These are phyloP conservation scores for Ophonus ardosiacus DNA, from an alignment of 2,888 invertebrate genomes.

Conservation along the genomic window DNA sequence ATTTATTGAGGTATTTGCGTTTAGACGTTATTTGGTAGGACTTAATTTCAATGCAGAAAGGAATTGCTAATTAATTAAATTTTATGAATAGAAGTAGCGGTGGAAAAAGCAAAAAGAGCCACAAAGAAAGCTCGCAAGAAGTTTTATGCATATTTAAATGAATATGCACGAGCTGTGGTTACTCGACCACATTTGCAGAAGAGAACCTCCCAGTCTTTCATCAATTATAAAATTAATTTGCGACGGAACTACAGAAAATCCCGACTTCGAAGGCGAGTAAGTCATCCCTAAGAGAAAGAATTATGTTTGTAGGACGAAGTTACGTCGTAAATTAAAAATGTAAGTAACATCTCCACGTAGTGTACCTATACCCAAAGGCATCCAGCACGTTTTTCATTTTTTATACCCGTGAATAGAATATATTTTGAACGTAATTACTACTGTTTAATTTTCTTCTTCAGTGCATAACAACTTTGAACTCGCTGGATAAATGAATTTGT, in stretches of 20 bases:
- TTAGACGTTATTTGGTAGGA: constrained; percentile 6
- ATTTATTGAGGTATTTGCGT: background rate
- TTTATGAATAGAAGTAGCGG: constrained; percentile 50
- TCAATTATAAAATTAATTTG: constrained; percentile 60
- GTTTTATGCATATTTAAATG: constrained; percentile 60
- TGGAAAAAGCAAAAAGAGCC: constrained; percentile 22
- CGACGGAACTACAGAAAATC: constrained; percentile 41
- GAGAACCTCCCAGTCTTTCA: constrained; percentile 25
- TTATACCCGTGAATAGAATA: constrained; percentile 52
- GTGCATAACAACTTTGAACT: constrained; percentile 38
- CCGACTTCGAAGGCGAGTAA: constrained; percentile 28
- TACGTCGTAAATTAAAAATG: constrained; percentile 52
- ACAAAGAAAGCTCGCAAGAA: constrained; percentile 41
- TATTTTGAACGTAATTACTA: constrained; percentile 43
- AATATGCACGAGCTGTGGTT: constrained; percentile 47
- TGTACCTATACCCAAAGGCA: background rate
- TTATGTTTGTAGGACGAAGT: constrained; percentile 50
- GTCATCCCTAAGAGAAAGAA: constrained; percentile 47
- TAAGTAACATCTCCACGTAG: constrained; percentile 30
- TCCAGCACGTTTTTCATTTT: constrained; percentile 33
- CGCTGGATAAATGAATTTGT: constrained; percentile 42
- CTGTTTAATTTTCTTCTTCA: constrained; percentile 43
- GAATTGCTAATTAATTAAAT: constrained; percentile 54
- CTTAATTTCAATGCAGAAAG: constrained; percentile 12
- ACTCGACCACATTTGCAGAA: constrained; percentile 5